phyloP scores from a whole-genome alignment of 1,140 invertebrate genomes.

The Lordiphosa collinella region DNA sequence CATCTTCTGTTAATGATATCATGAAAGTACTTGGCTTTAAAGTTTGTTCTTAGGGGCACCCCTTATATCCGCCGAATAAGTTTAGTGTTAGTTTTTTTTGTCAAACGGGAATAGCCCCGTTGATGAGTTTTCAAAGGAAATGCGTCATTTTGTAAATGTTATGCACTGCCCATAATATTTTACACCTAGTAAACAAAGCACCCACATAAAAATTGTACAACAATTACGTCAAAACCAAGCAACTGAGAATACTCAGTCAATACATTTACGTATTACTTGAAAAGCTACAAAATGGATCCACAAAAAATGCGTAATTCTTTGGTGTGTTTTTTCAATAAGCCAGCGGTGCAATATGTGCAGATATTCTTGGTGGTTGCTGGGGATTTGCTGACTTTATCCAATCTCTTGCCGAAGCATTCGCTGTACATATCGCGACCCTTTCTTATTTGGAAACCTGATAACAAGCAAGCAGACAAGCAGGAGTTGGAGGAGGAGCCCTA shows the following conservation, averaged over 20 bases:
- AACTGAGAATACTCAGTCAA: not conserved
- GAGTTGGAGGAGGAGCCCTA: not conserved
- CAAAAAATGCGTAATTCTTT: constrained; percentile 14
- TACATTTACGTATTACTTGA: constrained; percentile 2
- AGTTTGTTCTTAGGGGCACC: too few relatives aligned
- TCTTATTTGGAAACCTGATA: constrained; percentile 20
- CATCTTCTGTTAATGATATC: too few relatives aligned
- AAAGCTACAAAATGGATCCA: constrained; percentile 5
- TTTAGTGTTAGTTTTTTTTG: too few relatives aligned
- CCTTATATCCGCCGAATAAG: too few relatives aligned
- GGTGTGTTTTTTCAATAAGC: constrained; percentile 17
- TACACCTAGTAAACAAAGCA: too few relatives aligned
- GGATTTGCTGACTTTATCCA: constrained; percentile 35
- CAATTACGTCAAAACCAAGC: not conserved
- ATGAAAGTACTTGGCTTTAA: too few relatives aligned
- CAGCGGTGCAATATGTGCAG: constrained; percentile 19
- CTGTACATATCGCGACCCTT: constrained; percentile 35
- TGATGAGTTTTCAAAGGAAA: too few relatives aligned
- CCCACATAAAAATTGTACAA: too few relatives aligned
- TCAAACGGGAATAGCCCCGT: too few relatives aligned
- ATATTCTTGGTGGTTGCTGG: constrained; percentile 28
- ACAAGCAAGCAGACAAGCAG: not conserved
- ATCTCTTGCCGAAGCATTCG: constrained; percentile 37
- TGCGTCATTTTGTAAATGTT: too few relatives aligned
- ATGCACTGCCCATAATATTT: too few relatives aligned